phyloP scores from a whole-genome alignment of 2,113 vertebrate species.

The Trogon melanurus region DNA sequence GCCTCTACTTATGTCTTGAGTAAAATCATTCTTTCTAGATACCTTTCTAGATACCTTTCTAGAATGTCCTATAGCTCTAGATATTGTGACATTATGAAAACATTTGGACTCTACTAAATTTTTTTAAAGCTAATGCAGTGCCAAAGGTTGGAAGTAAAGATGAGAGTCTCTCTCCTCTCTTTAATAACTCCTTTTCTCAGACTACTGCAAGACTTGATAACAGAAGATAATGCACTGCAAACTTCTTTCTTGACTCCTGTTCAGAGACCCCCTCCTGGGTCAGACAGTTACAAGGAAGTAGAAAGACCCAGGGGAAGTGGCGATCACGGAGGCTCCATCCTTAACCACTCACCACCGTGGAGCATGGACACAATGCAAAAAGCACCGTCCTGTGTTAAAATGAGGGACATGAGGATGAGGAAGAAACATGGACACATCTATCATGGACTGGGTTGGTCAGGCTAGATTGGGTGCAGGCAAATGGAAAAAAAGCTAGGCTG shows the following conservation, averaged over 20 bases:
- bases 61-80: not conserved
- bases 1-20: not conserved
- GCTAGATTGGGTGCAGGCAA: not conserved
- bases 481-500: not conserved
- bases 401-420: not conserved
- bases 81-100: not conserved
- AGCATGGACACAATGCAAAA: not conserved
- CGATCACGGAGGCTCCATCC: not conserved
- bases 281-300: not conserved
- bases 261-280: not conserved
- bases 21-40: not conserved
- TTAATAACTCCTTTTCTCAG: not conserved
- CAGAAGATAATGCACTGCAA: not conserved
- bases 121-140: not conserved
- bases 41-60: not conserved
- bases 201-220: not conserved
- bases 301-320: not conserved
- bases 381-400: not conserved
- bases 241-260: not conserved
- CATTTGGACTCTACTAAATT: not conserved
- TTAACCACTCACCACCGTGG: not conserved
- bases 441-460: not conserved
- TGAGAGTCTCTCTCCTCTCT: not conserved
- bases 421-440: not conserved
- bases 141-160: not conserved